These are phyloP conservation scores for Carduelis carduelis DNA, from an alignment of 2,797 vertebrate species.

Conservation along the genomic window DNA sequence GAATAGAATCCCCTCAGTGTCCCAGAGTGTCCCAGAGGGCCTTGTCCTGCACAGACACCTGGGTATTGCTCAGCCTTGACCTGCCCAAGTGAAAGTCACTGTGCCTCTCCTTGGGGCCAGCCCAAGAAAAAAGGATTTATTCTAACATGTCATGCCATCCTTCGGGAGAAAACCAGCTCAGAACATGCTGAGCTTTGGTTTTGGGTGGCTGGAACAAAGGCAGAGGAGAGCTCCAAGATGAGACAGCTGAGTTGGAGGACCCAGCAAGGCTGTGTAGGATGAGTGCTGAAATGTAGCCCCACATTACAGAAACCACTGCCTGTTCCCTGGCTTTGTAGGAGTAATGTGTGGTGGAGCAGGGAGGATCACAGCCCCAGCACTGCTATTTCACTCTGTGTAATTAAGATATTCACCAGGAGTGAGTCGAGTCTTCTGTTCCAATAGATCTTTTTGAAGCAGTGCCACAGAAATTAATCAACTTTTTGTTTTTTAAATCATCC, in stretches of 20 bases:
- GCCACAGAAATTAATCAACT: constrained; percentile 24
- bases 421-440: not conserved
- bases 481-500: not conserved
- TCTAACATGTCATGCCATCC: fast-evolving
- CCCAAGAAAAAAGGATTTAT: not conserved
- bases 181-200: not conserved
- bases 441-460: not conserved
- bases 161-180: not conserved
- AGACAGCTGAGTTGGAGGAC: not conserved
- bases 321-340: not conserved
- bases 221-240: not conserved
- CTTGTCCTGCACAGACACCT: fast-evolving
- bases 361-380: not conserved
- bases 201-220: not conserved
- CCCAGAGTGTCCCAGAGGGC: fast-evolving
- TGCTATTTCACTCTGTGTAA: not conserved
- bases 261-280: not conserved
- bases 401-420: not conserved
- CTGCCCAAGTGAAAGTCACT: not conserved
- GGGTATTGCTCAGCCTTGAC: not conserved
- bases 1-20: not conserved
- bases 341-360: not conserved
- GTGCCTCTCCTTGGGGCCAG: not conserved
- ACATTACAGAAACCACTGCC: not conserved
- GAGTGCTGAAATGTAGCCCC: not conserved